phyloP scores from a whole-genome alignment of 2,888 invertebrate species.

The Ferrisia virgata region DNA sequence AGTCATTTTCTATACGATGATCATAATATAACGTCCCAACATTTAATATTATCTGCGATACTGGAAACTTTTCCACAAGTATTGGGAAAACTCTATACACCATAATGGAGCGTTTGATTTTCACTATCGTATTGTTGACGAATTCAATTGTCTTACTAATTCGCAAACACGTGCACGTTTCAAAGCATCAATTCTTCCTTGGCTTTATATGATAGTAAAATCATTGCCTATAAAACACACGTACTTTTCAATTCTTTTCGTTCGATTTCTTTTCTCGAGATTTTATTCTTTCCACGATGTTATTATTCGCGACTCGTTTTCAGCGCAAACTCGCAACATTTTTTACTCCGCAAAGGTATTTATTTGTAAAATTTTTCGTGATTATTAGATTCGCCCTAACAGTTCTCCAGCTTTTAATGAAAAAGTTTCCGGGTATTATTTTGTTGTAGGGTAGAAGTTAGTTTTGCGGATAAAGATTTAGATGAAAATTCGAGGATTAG shows the following conservation, averaged over 20 bases:
- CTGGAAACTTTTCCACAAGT: not conserved
- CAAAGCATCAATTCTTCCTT: not conserved
- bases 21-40: no score
- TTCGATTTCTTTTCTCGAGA: not conserved
- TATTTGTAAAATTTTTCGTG: not conserved
- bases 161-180: not conserved
- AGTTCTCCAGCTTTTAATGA: no score
- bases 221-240: slow-evolving; percentile 3
- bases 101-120: not conserved
- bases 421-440: no score
- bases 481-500: no score
- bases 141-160: not conserved
- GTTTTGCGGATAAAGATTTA: no score
- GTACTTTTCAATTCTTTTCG: slow-evolving; percentile 3
- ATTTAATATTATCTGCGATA: no score
- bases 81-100: not conserved
- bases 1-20: no score
- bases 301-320: not conserved
- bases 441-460: no score
- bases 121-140: not conserved
- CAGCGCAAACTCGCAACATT: not conserved
- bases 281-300: not conserved
- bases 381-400: no score
- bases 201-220: slow-evolving; percentile 13
- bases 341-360: not conserved